Evolutionary conservation across 2,113 vertebrate genomes (phyloP).

Genomic region (Aphelocoma coerulescens): DNA sequence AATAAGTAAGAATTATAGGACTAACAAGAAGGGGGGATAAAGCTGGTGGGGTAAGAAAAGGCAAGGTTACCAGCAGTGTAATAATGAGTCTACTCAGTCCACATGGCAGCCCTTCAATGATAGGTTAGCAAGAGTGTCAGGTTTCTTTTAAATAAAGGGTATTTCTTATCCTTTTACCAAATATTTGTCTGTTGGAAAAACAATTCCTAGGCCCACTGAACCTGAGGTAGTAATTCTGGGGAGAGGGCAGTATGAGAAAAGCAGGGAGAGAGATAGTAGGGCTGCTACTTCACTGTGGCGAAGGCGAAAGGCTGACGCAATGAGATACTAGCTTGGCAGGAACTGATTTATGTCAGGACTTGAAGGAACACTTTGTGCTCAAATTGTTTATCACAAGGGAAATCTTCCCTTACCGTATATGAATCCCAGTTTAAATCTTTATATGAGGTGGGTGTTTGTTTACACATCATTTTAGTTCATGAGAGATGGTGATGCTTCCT

Average conservation of each 20-base stretch:
- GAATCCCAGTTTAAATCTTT: neutral
- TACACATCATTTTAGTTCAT: neutral
- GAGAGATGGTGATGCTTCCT: neutral
- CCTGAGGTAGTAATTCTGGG: neutral
- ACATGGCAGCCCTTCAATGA: neutral
- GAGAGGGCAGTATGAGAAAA: neutral
- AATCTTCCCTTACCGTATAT: neutral
- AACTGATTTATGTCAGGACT: slow-evolving; percentile 24
- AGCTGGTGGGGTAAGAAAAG: neutral
- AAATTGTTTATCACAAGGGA: slow-evolving; percentile 17
- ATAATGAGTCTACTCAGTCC: neutral
- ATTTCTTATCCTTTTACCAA: neutral
- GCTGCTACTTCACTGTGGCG: fast-evolving
- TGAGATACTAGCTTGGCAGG: neutral
- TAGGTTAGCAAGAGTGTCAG: neutral
- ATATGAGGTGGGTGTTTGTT: neutral
- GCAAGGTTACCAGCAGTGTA: neutral
- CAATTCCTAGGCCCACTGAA: neutral
- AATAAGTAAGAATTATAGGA: neutral
- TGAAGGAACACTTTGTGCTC: slow-evolving; percentile 53
- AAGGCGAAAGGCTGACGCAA: neutral
- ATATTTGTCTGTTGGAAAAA: neutral
- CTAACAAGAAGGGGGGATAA: neutral
- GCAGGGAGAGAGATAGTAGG: neutral
- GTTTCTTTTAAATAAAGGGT: neutral